phyloP scores from a whole-genome alignment of 2,113 vertebrate species.

The Procavia capensis region DNA sequence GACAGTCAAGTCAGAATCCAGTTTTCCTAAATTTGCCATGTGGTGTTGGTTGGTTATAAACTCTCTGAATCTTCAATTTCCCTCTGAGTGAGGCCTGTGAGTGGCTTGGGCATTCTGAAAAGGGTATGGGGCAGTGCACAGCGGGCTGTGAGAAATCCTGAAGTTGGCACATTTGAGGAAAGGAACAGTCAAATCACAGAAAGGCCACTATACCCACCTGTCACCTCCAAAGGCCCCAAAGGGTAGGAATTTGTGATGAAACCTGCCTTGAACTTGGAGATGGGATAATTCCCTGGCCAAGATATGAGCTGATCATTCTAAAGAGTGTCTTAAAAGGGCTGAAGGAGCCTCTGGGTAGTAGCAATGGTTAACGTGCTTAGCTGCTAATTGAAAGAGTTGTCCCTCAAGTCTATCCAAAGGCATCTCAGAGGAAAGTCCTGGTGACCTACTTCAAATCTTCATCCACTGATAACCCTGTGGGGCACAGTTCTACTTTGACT shows the following conservation, averaged over 20 bases:
- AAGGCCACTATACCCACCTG: too few species aligned
- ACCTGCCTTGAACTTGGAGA: too few species aligned
- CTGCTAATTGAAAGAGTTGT: too few species aligned
- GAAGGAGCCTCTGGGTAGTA: too few species aligned
- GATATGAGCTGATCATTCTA: background rate
- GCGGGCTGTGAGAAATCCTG: background rate
- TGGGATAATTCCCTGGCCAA: background rate
- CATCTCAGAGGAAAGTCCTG: background rate
- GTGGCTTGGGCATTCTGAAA: accelerated
- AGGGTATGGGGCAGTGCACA: too few species aligned
- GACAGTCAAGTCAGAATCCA: background rate
- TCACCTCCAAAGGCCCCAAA: background rate
- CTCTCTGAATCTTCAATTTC: background rate
- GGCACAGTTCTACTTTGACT: background rate
- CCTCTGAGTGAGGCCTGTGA: background rate
- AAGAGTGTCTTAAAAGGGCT: background rate
- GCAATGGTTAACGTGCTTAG: too few species aligned
- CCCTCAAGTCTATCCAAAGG: background rate
- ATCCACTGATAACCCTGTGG: background rate
- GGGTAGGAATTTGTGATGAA: accelerated
- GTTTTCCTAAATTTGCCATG: background rate
- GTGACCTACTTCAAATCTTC: background rate
- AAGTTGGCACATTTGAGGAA: background rate
- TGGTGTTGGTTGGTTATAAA: background rate
- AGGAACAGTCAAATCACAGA: background rate